Conservation (phyloP, 2,888 invertebrate species). For the Hedychridium roseum region DNA sequence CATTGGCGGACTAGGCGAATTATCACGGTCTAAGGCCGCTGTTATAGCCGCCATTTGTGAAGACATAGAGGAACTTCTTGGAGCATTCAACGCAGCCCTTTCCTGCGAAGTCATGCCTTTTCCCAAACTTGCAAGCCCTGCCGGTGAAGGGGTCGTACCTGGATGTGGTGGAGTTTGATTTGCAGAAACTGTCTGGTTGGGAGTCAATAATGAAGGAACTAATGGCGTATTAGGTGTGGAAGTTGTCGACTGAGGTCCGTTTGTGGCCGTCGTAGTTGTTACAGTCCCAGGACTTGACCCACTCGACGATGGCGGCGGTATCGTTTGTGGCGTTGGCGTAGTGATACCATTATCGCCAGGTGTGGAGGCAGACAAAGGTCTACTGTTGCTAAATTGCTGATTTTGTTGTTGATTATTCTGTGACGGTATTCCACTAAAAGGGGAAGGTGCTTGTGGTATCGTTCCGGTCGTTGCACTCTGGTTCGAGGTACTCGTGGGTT, state of each 20-base stretch:
- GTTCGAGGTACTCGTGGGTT: constrained; percentile 58
- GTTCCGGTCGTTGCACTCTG: constrained; percentile 50
- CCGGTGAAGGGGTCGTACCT: constrained; percentile 59
- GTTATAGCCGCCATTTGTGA: constrained; percentile 79
- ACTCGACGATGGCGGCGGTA: constrained; percentile 61
- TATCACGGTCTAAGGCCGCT: constrained; percentile 73
- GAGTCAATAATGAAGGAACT: constrained; percentile 67
- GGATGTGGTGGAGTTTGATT: constrained; percentile 65
- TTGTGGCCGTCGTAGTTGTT: constrained; percentile 57
- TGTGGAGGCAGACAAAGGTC: constrained; percentile 56
- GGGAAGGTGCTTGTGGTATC: constrained; percentile 67
- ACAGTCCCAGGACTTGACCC: constrained; percentile 56
- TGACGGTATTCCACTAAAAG: constrained; percentile 64
- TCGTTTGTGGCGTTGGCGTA: constrained; percentile 66
- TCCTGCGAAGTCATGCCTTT: constrained; percentile 68
- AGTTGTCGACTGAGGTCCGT: constrained; percentile 61
- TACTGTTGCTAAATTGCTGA: constrained; percentile 61
- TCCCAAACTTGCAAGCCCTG: constrained; percentile 64
- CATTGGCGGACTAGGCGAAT: constrained; percentile 70
- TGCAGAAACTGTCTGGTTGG: constrained; percentile 71
- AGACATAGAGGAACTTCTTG: constrained; percentile 69
- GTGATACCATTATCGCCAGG: constrained; percentile 58
- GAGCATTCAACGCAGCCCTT: constrained; percentile 65
- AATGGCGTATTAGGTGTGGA: constrained; percentile 60
- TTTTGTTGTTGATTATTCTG: constrained; percentile 56